phyloP scores from a whole-genome alignment of 2,797 vertebrate species.

The Chrysolophus pictus region DNA sequence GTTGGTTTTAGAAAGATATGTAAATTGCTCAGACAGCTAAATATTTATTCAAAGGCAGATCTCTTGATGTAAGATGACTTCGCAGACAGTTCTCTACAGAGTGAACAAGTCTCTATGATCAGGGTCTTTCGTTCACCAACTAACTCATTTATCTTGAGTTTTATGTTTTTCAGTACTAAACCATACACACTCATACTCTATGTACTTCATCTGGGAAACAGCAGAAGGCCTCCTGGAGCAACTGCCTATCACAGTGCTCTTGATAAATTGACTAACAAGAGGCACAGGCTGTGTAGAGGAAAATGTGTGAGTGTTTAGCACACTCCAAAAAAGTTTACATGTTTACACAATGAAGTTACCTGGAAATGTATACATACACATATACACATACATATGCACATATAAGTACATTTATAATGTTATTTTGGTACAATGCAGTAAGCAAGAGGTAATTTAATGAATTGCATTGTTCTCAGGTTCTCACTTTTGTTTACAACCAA shows the following conservation, averaged over 20 bases:
- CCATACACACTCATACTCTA: background rate
- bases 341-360: background rate
- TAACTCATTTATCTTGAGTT: background rate
- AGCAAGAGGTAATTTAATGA: background rate
- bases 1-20: background rate
- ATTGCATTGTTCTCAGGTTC: background rate
- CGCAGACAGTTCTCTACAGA: background rate
- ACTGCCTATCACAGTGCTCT: background rate
- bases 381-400: background rate
- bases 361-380: background rate
- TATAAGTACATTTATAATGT: background rate
- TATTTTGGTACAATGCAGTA: background rate
- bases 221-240: background rate
- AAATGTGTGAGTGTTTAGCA: background rate
- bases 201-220: background rate
- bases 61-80: background rate
- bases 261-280: background rate
- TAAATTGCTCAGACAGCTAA: background rate
- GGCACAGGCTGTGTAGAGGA: background rate
- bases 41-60: background rate
- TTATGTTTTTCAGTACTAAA: background rate
- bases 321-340: background rate
- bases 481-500: background rate
- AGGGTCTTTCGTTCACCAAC: background rate
- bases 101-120: rapidly evolving